phyloP scores from a whole-genome alignment of 2,113 vertebrate species.

The Hippocampus zosterae region DNA sequence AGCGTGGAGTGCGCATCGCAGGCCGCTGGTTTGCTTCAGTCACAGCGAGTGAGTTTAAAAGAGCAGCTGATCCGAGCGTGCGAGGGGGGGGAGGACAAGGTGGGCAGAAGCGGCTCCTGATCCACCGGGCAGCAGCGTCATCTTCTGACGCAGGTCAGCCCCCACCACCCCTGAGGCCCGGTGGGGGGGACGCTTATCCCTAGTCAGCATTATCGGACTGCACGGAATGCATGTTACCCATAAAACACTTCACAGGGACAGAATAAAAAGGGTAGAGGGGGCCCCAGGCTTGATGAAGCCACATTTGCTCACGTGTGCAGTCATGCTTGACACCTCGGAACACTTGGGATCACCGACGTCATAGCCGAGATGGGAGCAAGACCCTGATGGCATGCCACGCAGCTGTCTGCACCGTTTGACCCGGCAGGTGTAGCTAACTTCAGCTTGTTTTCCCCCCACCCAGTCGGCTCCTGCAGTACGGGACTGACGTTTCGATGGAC shows the following conservation, averaged over 20 bases:
- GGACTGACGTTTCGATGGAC: conserved; percentile 11
- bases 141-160: conserved; percentile 4
- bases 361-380: conserved; percentile 9
- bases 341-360: conserved; percentile 16
- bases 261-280: neutral
- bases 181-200: neutral
- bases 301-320: neutral
- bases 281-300: neutral
- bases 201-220: conserved; percentile 1
- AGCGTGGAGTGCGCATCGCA: neutral
- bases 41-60: neutral
- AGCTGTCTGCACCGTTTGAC: conserved; percentile 16
- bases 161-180: neutral
- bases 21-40: neutral
- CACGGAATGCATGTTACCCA: neutral
- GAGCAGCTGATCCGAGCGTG: conserved; percentile 17
- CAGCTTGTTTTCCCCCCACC: neutral
- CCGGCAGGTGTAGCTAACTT: conserved; percentile 11
- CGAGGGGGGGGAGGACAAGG: neutral
- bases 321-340: conserved; percentile 1
- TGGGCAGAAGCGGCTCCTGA: conserved; percentile 3
- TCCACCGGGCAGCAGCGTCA: conserved; percentile 25
- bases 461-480: conserved; percentile 14
- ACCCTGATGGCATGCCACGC: conserved; percentile 5
- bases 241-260: neutral